phyloP scores from a whole-genome alignment of 2,888 invertebrate species.

The Scelioninae gen. 2 region DNA sequence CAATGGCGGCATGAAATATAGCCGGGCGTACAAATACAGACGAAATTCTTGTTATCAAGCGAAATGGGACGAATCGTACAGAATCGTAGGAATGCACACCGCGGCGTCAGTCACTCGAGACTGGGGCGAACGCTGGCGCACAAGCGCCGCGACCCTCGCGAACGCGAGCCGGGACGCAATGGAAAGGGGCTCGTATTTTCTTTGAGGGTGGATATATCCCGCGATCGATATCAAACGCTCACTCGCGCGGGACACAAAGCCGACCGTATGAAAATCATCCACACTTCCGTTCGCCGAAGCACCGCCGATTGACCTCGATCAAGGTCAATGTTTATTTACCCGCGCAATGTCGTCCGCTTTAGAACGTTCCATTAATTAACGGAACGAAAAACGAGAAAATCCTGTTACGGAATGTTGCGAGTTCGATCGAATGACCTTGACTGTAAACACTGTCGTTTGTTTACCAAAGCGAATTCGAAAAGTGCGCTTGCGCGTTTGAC shows the following conservation, averaged over 20 bases:
- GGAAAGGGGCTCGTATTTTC: conserved; percentile 21
- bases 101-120: conserved; percentile 47
- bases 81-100: conserved; percentile 48
- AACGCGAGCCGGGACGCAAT: too few relatives aligned
- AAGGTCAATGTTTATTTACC: conserved; percentile 53
- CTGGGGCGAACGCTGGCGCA: conserved; percentile 43
- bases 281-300: too few relatives aligned
- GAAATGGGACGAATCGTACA: conserved; percentile 27
- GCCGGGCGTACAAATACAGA: conserved; percentile 25
- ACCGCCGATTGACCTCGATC: conserved; percentile 48
- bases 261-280: too few relatives aligned
- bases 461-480: too few relatives aligned
- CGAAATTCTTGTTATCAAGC: conserved; percentile 28
- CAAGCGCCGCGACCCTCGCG: conserved; percentile 1
- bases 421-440: too few relatives aligned
- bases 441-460: too few relatives aligned
- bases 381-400: too few relatives aligned
- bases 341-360: too few relatives aligned
- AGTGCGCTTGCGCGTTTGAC: too few relatives aligned
- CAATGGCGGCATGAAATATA: conserved; percentile 37
- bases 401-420: too few relatives aligned
- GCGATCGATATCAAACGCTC: conserved; percentile 47
- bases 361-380: too few relatives aligned
- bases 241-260: conserved; percentile 22
- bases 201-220: conserved; percentile 41